Conservation (phyloP, 2,888 invertebrate species). For the Nephrocerus scutellatus region DNA sequence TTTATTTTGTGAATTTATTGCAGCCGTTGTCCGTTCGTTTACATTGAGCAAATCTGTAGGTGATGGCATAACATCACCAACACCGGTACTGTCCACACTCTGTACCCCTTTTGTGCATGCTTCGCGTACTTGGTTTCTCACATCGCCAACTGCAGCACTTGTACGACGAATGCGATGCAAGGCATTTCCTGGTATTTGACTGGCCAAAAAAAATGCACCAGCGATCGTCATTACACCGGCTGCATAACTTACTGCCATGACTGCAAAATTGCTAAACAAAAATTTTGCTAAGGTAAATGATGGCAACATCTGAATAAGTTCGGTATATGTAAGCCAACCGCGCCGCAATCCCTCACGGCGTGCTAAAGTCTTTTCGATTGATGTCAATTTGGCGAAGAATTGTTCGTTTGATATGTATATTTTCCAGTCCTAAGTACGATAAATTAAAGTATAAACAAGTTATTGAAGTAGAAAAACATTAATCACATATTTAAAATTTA, state of each 20-base stretch:
- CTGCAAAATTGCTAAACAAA: constrained; percentile 37
- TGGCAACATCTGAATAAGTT: constrained; percentile 54
- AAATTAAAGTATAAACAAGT: not conserved
- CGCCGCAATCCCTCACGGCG: constrained; percentile 62
- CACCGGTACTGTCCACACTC: not conserved
- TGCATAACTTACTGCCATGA: constrained; percentile 44
- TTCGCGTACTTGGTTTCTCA: constrained; percentile 3
- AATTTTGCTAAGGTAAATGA: constrained; percentile 41
- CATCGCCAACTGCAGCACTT: constrained; percentile 8
- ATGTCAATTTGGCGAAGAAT: constrained; percentile 65
- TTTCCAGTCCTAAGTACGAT: constrained; percentile 64
- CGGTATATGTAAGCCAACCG: constrained; percentile 79
- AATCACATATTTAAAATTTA: constrained; percentile 49
- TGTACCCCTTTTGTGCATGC: constrained; percentile 3
- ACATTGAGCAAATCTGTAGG: constrained; percentile 4
- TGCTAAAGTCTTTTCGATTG: constrained; percentile 68
- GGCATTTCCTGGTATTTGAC: constrained; percentile 50
- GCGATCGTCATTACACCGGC: constrained; percentile 46
- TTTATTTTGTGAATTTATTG: not conserved
- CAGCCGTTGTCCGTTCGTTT: not conserved
- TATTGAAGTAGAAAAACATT: not conserved
- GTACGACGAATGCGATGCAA: constrained; percentile 30
- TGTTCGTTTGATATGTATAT: constrained; percentile 69
- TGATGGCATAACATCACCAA: not conserved
- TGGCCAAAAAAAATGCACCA: constrained; percentile 49